Percentiles rank a stretch among this genome's conserved stretches.
These are phyloP conservation scores for Lampris incognitus DNA, from an alignment of 2,113 vertebrate species.

Conservation along the genomic window DNA sequence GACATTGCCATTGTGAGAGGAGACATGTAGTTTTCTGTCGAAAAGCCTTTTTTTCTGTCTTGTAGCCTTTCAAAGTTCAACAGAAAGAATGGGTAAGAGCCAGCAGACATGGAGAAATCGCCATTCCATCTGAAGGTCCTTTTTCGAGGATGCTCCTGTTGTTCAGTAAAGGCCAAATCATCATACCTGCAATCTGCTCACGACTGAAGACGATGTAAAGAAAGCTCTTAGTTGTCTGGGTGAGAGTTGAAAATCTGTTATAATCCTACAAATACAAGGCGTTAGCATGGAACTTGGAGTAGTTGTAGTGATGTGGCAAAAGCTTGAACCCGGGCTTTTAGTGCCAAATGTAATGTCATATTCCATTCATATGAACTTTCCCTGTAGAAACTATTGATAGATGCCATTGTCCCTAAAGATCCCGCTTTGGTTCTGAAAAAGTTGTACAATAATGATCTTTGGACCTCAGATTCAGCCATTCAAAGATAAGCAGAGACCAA, in stretches of 20 bases:
- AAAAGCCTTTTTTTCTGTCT: conserved; percentile 28
- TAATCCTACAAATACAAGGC: conserved; percentile 34
- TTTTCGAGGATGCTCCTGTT: conserved; percentile 6
- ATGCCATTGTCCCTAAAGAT: conserved; percentile 56
- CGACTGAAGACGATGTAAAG: conserved; percentile 24
- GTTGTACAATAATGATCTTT: conserved; percentile 68
- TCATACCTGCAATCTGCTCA: conserved; percentile 5
- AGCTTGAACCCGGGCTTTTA: conserved; percentile 31
- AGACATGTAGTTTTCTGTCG: conserved; percentile 39
- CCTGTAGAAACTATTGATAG: conserved; percentile 50
- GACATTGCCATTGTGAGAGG: conserved; percentile 48
- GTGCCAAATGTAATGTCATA: conserved; percentile 69
- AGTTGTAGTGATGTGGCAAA: conserved; percentile 50
- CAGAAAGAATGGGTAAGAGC: conserved; percentile 23
- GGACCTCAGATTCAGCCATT: conserved; percentile 67
- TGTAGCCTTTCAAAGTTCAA: conserved; percentile 37
- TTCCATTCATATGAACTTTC: conserved; percentile 64
- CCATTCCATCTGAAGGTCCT: conserved; percentile 12
- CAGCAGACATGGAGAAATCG: neutral
- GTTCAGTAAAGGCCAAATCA: conserved; percentile 13
- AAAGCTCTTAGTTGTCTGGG: conserved; percentile 7
- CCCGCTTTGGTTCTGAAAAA: conserved; percentile 58
- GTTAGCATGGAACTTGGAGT: conserved; percentile 50
- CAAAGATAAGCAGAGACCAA: conserved; percentile 71
- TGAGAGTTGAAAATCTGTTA: conserved; percentile 41